Percentiles rank a stretch among this genome's conserved stretches.
phyloP scores from a whole-genome alignment of 2,797 vertebrate species.

The Semaprochilodus insignis region DNA sequence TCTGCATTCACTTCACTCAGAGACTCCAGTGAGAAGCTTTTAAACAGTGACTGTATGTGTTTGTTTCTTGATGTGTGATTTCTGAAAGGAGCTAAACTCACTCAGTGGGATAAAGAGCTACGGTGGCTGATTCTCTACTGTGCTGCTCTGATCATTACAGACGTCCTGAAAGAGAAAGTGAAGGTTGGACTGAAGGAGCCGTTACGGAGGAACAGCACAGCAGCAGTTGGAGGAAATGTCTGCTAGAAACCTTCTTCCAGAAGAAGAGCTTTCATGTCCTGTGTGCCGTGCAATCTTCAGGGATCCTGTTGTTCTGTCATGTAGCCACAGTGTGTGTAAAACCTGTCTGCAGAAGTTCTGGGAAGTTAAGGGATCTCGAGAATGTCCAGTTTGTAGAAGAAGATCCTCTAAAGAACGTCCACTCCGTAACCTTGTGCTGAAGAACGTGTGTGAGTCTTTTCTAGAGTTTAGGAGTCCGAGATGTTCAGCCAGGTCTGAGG shows the following conservation, averaged over 20 bases:
- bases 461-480: not conserved
- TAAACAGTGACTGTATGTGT: not conserved
- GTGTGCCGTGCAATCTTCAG: constrained; percentile 12
- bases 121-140: not conserved
- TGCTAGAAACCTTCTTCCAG: not conserved
- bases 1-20: no score
- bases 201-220: not conserved
- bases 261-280: constrained; percentile 14
- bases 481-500: not conserved
- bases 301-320: not conserved
- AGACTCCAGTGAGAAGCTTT: no score
- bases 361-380: not conserved
- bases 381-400: constrained; percentile 6
- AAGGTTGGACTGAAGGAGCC: constrained; percentile 1
- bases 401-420: not conserved
- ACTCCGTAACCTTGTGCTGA: not conserved
- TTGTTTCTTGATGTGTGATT: not conserved
- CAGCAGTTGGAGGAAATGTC: not conserved
- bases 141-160: not conserved
- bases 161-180: not conserved
- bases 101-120: not conserved
- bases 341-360: constrained; percentile 3
- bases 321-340: constrained; percentile 25
- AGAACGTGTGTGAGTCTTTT: constrained; percentile 14
- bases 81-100: no score